These are phyloP conservation scores for Sminthurides bifidus DNA, from an alignment of 1,140 invertebrate species.

Conservation along the genomic window DNA sequence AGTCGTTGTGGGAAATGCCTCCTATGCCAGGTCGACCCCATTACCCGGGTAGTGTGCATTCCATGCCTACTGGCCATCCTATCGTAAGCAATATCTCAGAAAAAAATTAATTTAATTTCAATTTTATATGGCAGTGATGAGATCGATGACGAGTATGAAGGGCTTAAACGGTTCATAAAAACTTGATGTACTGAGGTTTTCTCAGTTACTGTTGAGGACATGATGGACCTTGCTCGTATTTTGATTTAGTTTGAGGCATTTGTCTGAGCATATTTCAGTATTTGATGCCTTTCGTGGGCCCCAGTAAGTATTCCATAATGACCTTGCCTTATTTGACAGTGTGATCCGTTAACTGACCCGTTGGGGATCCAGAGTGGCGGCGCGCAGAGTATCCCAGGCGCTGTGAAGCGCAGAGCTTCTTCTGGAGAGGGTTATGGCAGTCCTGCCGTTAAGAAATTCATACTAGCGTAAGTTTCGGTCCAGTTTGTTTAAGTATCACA, in stretches of 20 bases:
- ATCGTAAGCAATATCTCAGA: too few relatives aligned
- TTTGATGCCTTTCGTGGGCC: too few relatives aligned
- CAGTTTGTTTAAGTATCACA: background rate
- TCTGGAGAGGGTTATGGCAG: constrained; percentile 54
- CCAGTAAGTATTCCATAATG: too few relatives aligned
- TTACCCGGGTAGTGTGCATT: background rate
- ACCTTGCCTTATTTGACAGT: constrained; percentile 20
- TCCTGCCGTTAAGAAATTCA: constrained; percentile 64
- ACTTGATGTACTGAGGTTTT: too few relatives aligned
- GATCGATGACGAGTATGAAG: too few relatives aligned
- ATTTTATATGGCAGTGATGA: too few relatives aligned
- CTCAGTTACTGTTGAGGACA: too few relatives aligned
- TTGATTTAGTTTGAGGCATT: too few relatives aligned
- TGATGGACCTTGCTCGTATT: too few relatives aligned
- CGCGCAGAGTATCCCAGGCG: constrained; percentile 33
- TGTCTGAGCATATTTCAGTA: too few relatives aligned
- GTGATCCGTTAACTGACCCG: constrained; percentile 50
- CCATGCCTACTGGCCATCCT: constrained; percentile 29
- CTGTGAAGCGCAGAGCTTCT: constrained; percentile 57
- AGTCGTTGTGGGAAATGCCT: constrained; percentile 87
- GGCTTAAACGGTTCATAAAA: too few relatives aligned
- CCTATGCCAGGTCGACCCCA: constrained; percentile 41
- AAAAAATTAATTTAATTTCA: too few relatives aligned
- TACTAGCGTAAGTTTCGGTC: constrained; percentile 48
- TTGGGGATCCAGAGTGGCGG: constrained; percentile 64